Evolutionary conservation across 1,140 invertebrate genomes (phyloP), one percentile per base, ranked within the genome.

Genomic region (Probaryconus sp.): DNA sequence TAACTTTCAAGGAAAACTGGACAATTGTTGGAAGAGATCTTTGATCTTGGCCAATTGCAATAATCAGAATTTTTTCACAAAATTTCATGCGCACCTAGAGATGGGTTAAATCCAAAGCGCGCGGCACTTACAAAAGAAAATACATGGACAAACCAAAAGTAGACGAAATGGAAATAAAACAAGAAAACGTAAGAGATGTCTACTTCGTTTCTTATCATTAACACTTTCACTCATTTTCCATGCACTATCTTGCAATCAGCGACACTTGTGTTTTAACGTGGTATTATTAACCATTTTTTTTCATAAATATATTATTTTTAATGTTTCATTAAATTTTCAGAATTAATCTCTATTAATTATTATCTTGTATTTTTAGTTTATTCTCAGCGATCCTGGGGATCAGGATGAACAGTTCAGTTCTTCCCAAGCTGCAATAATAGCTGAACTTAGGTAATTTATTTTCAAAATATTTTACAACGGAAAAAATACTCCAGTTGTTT

Each of bases 401-500:
- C 64, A 65, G 5, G 72, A 75, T 20, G 72, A 75, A 20, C 51
- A 45, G 5, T 63, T 48, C 10, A 70, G 26, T 55, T 51, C 58
- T 21, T 65, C 72, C 0, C 72, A 75, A 33, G 65, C 72, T 3
- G 60, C 60, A 11, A 70, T 75, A 20, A 70, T 75, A 38, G 65
- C 65, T 47, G 72, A 75, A 70, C 65, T 75, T 43, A 75, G 55
- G 72, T 75, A 61, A 67, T 13, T 30, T 9, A 38, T 38, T 6
- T 14, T 38, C 35, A 38, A 5, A 38, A 33, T 10, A 4, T 5
- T 33, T 33, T n/a, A 33, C 3, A 33, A 33, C 3, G n/a, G 31
- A 33, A 4, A 33, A 33, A 3, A n/a, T 33, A 6, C 3, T 33
- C 31, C 10, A 6, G 31, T 3, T 33, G 31, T 9, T 4, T 11